A percentile compares a stretch with the other conserved stretches of the same genome.
Conservation (phyloP, 2,113 vertebrate genomes). For the Psittacara wagleri region DNA sequence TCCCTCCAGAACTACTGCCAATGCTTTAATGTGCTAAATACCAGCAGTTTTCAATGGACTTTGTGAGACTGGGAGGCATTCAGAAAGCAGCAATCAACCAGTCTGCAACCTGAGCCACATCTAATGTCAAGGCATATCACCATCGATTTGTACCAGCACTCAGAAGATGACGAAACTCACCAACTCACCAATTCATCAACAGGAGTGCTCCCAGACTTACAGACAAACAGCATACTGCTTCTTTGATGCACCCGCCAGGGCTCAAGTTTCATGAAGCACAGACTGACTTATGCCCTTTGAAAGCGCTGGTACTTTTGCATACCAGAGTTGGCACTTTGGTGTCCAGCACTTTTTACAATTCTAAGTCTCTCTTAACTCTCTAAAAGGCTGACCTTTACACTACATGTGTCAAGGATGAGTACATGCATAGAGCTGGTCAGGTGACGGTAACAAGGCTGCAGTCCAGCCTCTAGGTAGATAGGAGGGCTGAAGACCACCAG, state of each 20-base stretch:
- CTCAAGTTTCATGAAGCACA: neutral
- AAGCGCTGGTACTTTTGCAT: neutral
- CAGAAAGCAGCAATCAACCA: neutral
- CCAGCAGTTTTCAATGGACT: neutral
- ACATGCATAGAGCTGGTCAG: neutral
- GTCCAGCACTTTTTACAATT: neutral
- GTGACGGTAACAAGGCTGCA: neutral
- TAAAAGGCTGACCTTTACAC: neutral
- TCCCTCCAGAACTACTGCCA: neutral
- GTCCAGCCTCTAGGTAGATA: neutral
- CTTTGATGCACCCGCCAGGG: neutral
- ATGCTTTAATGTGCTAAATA: neutral
- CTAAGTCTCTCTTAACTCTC: neutral
- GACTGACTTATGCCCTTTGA: neutral
- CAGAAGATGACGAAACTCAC: neutral
- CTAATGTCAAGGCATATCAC: accelerated
- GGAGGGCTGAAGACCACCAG: neutral
- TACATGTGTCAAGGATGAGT: neutral
- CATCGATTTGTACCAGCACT: neutral
- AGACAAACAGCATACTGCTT: neutral
- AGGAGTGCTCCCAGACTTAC: neutral
- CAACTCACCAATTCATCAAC: neutral
- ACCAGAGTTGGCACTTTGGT: neutral
- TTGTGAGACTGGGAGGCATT: neutral
- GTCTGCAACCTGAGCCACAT: neutral